Evolutionary conservation across 2,113 vertebrate species (phyloP).

Genomic region (Xenus cinereus): DNA sequence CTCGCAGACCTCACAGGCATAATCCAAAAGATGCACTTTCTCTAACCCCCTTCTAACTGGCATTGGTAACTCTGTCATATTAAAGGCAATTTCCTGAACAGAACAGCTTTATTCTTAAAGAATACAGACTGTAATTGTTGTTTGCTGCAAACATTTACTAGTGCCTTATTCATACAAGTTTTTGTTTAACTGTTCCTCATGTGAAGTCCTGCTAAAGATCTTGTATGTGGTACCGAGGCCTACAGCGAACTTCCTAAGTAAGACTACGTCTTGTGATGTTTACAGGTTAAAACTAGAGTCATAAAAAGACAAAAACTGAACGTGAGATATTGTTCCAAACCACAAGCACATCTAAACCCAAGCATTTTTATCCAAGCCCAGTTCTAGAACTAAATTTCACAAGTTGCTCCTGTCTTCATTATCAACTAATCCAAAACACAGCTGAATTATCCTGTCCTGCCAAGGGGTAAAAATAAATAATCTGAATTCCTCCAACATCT

Average conservation of each 20-base stretch:
- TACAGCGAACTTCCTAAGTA: background rate
- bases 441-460: background rate
- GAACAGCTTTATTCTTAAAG: constrained; percentile 28
- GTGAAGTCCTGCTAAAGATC: constrained; percentile 8
- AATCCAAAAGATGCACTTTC: constrained; percentile 50
- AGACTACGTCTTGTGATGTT: background rate
- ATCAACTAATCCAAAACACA: background rate
- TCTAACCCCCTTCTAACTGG: constrained; percentile 16
- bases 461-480: background rate
- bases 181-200: constrained; percentile 37
- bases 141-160: constrained; percentile 62
- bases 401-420: background rate
- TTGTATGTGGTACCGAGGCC: background rate
- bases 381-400: background rate
- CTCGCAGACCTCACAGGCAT: background rate
- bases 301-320: background rate
- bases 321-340: background rate
- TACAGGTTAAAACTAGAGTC: background rate
- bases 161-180: constrained; percentile 64
- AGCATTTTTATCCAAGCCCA: background rate
- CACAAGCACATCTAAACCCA: background rate
- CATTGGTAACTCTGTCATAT: constrained; percentile 27
- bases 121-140: constrained; percentile 40
- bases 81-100: constrained; percentile 31
- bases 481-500: background rate